A percentile compares a stretch with the other conserved stretches of the same genome.
These are phyloP conservation scores for Galago senegalensis DNA, from an alignment of 2,797 vertebrate species.

Conservation along the genomic window DNA sequence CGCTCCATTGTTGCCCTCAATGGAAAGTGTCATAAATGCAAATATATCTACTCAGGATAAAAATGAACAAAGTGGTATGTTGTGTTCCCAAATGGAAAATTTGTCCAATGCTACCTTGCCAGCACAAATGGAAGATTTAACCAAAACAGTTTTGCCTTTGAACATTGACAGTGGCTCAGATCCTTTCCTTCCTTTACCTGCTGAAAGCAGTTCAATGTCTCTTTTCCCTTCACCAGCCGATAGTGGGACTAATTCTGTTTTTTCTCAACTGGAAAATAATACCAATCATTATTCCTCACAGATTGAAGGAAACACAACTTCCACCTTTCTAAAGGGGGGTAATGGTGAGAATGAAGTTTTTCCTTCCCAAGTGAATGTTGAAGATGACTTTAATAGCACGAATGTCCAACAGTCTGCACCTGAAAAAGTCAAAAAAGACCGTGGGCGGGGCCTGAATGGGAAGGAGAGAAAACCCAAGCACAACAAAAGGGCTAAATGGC, in stretches of 20 bases:
- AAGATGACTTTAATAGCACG: conserved; percentile 86
- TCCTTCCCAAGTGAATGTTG: conserved; percentile 86
- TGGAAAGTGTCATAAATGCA: conserved; percentile 89
- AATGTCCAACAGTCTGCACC: conserved; percentile 82
- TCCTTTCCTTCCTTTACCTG: conserved; percentile 95
- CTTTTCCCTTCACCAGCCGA: conserved; percentile 92
- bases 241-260: conserved; percentile 89
- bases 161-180: conserved; percentile 94
- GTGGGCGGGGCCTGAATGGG: conserved; percentile 83
- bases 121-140: conserved; percentile 89
- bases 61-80: conserved; percentile 88
- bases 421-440: conserved; percentile 88
- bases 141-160: conserved; percentile 92
- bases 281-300: conserved; percentile 88
- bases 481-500: conserved; percentile 95
- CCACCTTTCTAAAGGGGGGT: conserved; percentile 89
- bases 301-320: conserved; percentile 88
- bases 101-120: conserved; percentile 88
- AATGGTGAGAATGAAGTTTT: conserved; percentile 88
- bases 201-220: conserved; percentile 91
- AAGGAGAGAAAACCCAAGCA: conserved; percentile 92
- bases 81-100: conserved; percentile 89
- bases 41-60: conserved; percentile 89
- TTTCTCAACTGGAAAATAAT: conserved; percentile 91
- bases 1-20: conserved; percentile 89